These are phyloP conservation scores for Perithous albicinctus DNA, from an alignment of 2,888 invertebrate species.

Conservation along the genomic window DNA sequence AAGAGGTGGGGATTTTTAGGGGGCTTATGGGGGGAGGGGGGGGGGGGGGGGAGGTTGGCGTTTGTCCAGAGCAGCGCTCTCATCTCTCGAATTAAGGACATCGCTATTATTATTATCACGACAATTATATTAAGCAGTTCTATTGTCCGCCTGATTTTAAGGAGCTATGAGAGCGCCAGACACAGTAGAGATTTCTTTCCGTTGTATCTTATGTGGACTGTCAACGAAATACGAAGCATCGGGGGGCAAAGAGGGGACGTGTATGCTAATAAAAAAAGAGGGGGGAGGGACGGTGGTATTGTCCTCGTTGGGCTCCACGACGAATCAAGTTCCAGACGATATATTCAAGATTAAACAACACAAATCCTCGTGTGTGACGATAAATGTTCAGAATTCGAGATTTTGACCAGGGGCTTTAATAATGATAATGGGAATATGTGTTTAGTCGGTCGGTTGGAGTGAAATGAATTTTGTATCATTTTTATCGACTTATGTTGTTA, in stretches of 20 bases:
- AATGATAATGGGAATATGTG: not conserved
- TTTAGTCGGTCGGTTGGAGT: not conserved
- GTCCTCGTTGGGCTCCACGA: slow-evolving; percentile 2
- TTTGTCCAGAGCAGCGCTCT: slow-evolving; percentile 59
- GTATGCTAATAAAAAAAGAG: slow-evolving; percentile 5
- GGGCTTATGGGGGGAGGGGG: slow-evolving; percentile 5
- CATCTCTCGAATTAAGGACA: slow-evolving; percentile 66
- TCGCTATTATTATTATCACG: slow-evolving; percentile 32
- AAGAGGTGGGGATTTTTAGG: slow-evolving; percentile 44
- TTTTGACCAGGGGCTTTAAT: not conserved
- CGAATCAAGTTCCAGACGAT: slow-evolving; percentile 19
- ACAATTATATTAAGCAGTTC: slow-evolving; percentile 21
- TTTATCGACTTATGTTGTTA: too few relatives aligned
- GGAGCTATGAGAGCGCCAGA: slow-evolving; percentile 19
- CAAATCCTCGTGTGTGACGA: not conserved
- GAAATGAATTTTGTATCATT: too few relatives aligned
- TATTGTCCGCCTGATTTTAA: slow-evolving; percentile 36
- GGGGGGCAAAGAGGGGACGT: not conserved
- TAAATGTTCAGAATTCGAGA: not conserved
- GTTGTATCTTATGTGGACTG: slow-evolving; percentile 14
- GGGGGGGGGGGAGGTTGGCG: slow-evolving; percentile 6
- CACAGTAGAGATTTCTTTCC: not conserved
- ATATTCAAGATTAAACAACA: slow-evolving; percentile 11
- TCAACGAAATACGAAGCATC: not conserved
- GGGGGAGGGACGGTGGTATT: not conserved